Conservation (phyloP, 2,797 vertebrate species). For the Lophius americanus region DNA sequence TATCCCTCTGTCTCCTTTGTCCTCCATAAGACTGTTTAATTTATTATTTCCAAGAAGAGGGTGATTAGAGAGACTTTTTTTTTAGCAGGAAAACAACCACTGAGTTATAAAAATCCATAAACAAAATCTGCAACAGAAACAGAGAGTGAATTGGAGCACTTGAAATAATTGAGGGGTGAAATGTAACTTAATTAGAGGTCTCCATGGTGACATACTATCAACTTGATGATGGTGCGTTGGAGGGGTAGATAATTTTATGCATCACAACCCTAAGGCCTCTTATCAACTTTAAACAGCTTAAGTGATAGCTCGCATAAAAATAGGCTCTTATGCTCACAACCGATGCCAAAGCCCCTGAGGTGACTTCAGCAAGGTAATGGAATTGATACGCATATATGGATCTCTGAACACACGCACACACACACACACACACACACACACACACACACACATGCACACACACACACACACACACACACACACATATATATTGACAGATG, state of each 20-base stretch:
- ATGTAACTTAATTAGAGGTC: constrained; percentile 42
- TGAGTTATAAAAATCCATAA: not conserved
- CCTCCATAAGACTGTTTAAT: constrained; percentile 13
- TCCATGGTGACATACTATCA: constrained; percentile 37
- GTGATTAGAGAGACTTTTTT: constrained; percentile 3
- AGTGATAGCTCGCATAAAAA: constrained; percentile 54
- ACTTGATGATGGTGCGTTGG: constrained; percentile 27
- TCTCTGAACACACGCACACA: constrained; percentile 17
- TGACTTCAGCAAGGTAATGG: constrained; percentile 42
- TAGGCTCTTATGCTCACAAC: constrained; percentile 7
- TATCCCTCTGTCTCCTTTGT: constrained; percentile 16
- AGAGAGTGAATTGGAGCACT: constrained; percentile 7
- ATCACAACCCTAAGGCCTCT: constrained; percentile 36
- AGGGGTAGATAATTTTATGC: constrained; percentile 52
- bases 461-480: constrained; percentile 15
- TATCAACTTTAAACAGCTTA: constrained; percentile 66
- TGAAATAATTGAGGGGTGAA: constrained; percentile 27
- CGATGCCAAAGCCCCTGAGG: constrained; percentile 35
- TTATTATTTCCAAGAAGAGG: constrained; percentile 22
- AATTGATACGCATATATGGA: constrained; percentile 41
- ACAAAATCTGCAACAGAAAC: not conserved
- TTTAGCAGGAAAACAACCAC: not conserved
- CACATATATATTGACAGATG: constrained; percentile 19
- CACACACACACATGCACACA: constrained; percentile 12
- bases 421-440: constrained; percentile 12